Evolutionary conservation across 1,140 invertebrate genomes (phyloP).

Genomic region (Fragariocoptes setiger): DNA sequence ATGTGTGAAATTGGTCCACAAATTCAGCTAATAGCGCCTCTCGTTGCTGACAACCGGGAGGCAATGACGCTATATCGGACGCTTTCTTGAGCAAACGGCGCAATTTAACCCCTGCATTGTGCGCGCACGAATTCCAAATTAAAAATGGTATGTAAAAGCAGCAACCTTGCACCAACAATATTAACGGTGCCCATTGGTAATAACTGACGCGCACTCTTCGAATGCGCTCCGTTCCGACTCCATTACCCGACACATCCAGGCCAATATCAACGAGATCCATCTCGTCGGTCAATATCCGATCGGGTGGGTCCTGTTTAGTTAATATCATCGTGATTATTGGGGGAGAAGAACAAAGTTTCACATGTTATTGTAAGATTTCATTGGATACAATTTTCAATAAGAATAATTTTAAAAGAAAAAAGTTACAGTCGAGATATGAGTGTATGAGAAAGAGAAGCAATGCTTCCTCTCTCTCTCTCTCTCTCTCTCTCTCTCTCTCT

Average conservation of each 20-base stretch:
- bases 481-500: too few species aligned
- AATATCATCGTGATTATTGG: slow-evolving; percentile 2
- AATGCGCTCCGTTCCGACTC: slow-evolving; percentile 12
- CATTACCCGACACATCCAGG: slow-evolving; percentile 10
- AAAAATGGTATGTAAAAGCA: slow-evolving; percentile 24
- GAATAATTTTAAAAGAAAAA: too few species aligned
- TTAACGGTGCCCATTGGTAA: slow-evolving; percentile 26
- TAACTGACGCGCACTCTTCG: slow-evolving; percentile 18
- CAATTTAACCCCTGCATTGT: slow-evolving; percentile 16
- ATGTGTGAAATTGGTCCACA: slow-evolving; percentile 17
- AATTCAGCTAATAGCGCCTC: slow-evolving; percentile 17
- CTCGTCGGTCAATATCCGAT: slow-evolving; percentile 12
- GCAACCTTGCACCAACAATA: slow-evolving; percentile 22
- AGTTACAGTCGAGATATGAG: too few species aligned
- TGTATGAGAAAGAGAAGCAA: too few species aligned
- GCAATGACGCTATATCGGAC: slow-evolving; percentile 15
- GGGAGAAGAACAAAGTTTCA: slow-evolving; percentile 1
- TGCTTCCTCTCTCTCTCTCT: too few species aligned
- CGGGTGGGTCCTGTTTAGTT: slow-evolving; percentile 11
- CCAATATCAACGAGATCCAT: slow-evolving; percentile 12
- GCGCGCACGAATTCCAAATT: slow-evolving; percentile 20
- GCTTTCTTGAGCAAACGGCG: slow-evolving; percentile 16
- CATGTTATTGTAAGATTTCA: not conserved
- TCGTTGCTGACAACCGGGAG: slow-evolving; percentile 17
- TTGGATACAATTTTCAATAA: not conserved